Conservation (phyloP, 2,113 vertebrate genomes). For the Muntiacus muntjak region DNA sequence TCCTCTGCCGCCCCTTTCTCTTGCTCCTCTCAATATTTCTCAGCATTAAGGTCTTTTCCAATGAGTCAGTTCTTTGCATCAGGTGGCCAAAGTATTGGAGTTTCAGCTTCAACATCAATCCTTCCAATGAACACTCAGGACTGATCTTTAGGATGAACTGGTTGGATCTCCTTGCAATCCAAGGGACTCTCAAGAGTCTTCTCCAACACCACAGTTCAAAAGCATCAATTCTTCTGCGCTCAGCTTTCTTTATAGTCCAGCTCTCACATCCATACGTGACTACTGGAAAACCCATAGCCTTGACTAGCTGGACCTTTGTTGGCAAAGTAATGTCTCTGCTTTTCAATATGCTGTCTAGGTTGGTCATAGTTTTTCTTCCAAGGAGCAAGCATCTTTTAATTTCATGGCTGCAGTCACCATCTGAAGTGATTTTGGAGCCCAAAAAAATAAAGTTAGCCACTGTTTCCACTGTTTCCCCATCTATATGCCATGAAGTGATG, state of each 20-base stretch:
- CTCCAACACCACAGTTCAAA: not conserved
- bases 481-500: not conserved
- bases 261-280: not conserved
- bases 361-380: not conserved
- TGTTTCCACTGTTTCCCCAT: not conserved
- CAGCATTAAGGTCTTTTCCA: not conserved
- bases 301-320: not conserved
- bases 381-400: not conserved
- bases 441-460: accelerated
- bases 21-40: not conserved
- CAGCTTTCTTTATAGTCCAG: not conserved
- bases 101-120: not conserved
- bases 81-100: not conserved
- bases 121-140: not conserved
- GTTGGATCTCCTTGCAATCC: not conserved
- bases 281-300: not conserved
- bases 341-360: not conserved
- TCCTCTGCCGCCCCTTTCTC: not conserved
- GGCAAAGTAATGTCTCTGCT: not conserved
- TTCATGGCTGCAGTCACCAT: not conserved
- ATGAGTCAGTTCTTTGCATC: not conserved
- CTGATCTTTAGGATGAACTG: not conserved
- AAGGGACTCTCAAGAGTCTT: not conserved
- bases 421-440: not conserved
- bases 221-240: accelerated